Evolutionary conservation across 2,797 vertebrate species (phyloP).

Genomic region (Poecile montanus): DNA sequence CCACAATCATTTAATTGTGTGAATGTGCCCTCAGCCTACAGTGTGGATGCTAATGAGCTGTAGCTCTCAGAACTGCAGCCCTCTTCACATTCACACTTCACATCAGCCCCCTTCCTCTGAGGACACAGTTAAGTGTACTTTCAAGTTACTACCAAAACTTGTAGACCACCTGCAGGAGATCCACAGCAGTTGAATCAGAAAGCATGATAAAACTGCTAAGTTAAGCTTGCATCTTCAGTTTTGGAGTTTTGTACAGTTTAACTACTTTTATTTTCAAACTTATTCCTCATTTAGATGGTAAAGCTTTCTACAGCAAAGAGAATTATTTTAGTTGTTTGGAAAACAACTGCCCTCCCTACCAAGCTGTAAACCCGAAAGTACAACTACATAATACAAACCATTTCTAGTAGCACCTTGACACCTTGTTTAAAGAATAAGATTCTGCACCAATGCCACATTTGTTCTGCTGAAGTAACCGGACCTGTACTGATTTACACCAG

Average conservation of each 20-base stretch:
- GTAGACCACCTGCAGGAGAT: not conserved
- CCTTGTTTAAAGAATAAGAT: not conserved
- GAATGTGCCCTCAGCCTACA: not conserved
- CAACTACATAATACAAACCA: not conserved
- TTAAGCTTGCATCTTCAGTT: not conserved
- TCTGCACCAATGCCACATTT: not conserved
- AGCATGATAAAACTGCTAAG: not conserved
- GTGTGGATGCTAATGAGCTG: not conserved
- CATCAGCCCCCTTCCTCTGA: not conserved
- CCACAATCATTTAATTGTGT: not conserved
- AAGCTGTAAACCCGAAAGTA: not conserved
- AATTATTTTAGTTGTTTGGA: not conserved
- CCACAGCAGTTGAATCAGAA: not conserved
- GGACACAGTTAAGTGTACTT: not conserved
- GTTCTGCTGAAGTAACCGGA: not conserved
- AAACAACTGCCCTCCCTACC: not conserved
- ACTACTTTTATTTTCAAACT: not conserved
- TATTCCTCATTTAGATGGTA: not conserved
- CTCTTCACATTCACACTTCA: not conserved
- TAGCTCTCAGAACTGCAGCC: not conserved
- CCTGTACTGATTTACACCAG: not conserved
- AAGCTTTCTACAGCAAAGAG: not conserved
- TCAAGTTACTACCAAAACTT: not conserved
- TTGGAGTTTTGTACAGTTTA: not conserved
- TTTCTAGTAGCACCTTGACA: not conserved